Base-by-base conservation (phyloP, 2,797 vertebrate genomes). In the Urophycis tenuis region DNA sequence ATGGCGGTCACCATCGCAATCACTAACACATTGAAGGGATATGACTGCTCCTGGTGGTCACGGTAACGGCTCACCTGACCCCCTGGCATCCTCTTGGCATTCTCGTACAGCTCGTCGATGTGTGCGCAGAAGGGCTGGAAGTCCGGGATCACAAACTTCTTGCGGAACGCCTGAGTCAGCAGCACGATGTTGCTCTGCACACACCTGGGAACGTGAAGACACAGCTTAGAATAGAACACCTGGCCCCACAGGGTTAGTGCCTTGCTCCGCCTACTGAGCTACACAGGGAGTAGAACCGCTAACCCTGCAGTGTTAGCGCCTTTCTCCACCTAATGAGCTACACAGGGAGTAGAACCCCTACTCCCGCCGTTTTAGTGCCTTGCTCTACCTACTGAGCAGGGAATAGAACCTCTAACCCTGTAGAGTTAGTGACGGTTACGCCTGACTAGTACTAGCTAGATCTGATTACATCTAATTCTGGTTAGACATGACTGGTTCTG, bases 61-160 rank as follows among this genome's bases (percentile, higher is more conserved):
- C 14, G 25, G 22, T 15, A 17, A 15, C 1, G 29, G n/a, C 64
- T 90, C 90, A 96, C 98, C 95, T 97, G 95, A 77, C 98, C 98
- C 85, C 97, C 97, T 0, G 96, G 94, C 45, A 98, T 89, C 74
- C 92, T 95, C 81, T 94, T 98, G 90, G 95, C 97, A 34, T 89
- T 95, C 41, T 95, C 96, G 11, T 93, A 96, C 0, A 99, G 91
- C 2, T 98, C 96, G 84, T 99, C 95, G 1, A 99, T 96, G 90
- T 99, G 97, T 31, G 94, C 95, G 74, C 94, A 92, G 90, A 99
- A 99, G 0, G 96, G 93, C 94, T 95, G 93, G 84, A 97, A 99
- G 91, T 99, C 98, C 30, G 98, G 98, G 92, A 99, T 96, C 82
- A 99, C 97, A 82, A 99, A 99, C 92, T 99, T 99, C 92, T 97